A percentile compares a stretch with the other conserved stretches of the same genome.
These are phyloP conservation scores for Cladorhizidae sp. DNA, from an alignment of 37 sponge, comb jelly and placozoan genomes.

Conservation along the genomic window DNA sequence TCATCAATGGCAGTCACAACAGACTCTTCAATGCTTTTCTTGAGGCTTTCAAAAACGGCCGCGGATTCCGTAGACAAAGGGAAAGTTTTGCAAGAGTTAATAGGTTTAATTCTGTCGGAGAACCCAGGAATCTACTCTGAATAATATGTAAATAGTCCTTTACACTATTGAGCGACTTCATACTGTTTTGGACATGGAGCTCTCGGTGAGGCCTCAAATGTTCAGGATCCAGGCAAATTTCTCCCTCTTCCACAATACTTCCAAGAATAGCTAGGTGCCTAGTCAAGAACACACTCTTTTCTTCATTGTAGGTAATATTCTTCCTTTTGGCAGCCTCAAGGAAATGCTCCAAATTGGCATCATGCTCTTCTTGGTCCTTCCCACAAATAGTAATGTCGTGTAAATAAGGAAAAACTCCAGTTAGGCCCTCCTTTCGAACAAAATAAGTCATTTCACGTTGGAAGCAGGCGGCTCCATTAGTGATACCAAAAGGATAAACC, in stretches of 20 bases:
- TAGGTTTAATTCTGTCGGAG: neutral
- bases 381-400: neutral
- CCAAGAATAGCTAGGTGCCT: neutral
- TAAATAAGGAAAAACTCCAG: no score
- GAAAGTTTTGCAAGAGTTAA: neutral
- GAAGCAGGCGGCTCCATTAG: neutral
- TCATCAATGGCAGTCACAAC: no score
- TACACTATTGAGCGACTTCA: neutral
- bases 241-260: neutral
- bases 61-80: neutral
- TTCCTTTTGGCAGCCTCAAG: neutral
- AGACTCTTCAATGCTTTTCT: no score
- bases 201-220: neutral
- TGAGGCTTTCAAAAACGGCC: no score
- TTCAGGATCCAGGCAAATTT: neutral
- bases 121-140: neutral
- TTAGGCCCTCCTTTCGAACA: neutral
- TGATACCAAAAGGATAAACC: no score
- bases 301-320: slow-evolving; percentile 5
- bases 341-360: neutral
- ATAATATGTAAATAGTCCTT: neutral
- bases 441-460: neutral
- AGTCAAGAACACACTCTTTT: neutral
- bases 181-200: neutral
- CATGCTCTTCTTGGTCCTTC: neutral